Evolutionary conservation across 2,113 vertebrate species (phyloP), one percentile per base, ranked within the genome.

Genomic region (Indicator maculatus): DNA sequence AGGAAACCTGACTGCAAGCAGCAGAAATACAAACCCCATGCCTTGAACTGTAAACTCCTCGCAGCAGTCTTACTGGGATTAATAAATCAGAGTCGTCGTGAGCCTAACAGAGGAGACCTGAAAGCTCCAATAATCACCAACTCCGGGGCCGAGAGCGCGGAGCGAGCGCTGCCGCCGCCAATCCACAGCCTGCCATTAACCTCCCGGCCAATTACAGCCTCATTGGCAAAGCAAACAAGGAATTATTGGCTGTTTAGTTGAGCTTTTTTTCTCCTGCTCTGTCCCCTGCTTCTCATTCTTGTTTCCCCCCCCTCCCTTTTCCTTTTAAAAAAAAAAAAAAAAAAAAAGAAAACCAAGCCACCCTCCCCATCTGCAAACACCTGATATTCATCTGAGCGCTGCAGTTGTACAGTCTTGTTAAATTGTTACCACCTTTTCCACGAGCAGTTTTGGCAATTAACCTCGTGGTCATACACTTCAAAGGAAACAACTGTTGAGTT

Each of bases 381-480:
- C 99, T 99, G 99, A 99, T 99, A 98, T 97, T 98, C 97, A 98
- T 94, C 97, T 97, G 97, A 97, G 97, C 83, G 78, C 98, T 97
- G 98, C 98, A 97, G 98, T 97, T 97, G 97, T 97, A 97, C 98
- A 98, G 98, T 98, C 97, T 98, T 97, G 98, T 99, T 99, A 99
- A 99, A 99, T 99, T 99, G 99, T 98, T 99, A 99, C 99, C 99
- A 99, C 98, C 99, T 99, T 99, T 98, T 98, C 97, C 98, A 98
- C 98, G 98, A 98, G 98, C 97, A 93, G 97, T 98, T 98, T 98
- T 98, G 97, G 98, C 98, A 99, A 99, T 99, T 99, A 99, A 99
- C 98, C 98, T 98, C 98, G 73, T 97, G 97, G 98, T 98, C 97
- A 96, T 97, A 88, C 94, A 98, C 99, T 99, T 99, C 99, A 99